Evolutionary conservation across 2,797 vertebrate species (phyloP).

Genomic region (Microctenopoma steveboyesi): DNA sequence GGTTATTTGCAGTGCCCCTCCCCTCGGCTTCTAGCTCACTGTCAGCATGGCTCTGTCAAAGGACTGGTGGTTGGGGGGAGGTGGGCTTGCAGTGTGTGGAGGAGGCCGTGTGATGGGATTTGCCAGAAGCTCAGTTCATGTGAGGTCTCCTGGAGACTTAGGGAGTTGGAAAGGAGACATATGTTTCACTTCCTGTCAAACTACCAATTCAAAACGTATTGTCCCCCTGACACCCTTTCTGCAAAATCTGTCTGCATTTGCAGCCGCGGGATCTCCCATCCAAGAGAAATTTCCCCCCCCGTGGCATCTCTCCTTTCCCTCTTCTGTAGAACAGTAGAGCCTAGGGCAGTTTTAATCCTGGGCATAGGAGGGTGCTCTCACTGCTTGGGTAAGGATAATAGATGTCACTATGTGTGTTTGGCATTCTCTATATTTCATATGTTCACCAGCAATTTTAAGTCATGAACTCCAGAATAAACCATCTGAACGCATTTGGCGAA

Average conservation of each 20-base stretch:
- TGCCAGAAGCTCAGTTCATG: conserved; percentile 72
- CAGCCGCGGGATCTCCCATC: conserved; percentile 55
- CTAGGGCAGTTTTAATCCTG: conserved; percentile 47
- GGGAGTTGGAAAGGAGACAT: conserved; percentile 65
- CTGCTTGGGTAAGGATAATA: conserved; percentile 49
- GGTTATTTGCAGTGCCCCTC: conserved; percentile 51
- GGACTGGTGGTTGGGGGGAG: conserved; percentile 31
- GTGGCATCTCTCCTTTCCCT: conserved; percentile 26
- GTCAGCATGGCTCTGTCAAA: conserved; percentile 66
- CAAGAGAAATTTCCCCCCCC: conserved; percentile 43
- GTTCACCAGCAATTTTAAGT: conserved; percentile 5
- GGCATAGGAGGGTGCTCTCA: conserved; percentile 30
- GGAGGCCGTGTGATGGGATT: conserved; percentile 31
- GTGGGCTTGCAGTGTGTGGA: conserved; percentile 8
- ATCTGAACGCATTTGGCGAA: conserved; percentile 23
- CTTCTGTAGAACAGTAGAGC: conserved; percentile 49
- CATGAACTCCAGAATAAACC: conserved; percentile 14
- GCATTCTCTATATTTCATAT: conserved; percentile 37
- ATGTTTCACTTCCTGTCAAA: conserved; percentile 64
- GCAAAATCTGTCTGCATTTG: conserved; percentile 43
- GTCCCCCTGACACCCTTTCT: conserved; percentile 51
- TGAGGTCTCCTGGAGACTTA: conserved; percentile 70
- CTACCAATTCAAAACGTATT: conserved; percentile 50
- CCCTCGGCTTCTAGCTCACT: conserved; percentile 55
- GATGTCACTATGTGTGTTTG: conserved; percentile 20